A percentile compares a stretch with the other conserved stretches of the same genome.
These are phyloP conservation scores for Lamprotornis superbus DNA, from an alignment of 2,113 vertebrate genomes.

Conservation along the genomic window DNA sequence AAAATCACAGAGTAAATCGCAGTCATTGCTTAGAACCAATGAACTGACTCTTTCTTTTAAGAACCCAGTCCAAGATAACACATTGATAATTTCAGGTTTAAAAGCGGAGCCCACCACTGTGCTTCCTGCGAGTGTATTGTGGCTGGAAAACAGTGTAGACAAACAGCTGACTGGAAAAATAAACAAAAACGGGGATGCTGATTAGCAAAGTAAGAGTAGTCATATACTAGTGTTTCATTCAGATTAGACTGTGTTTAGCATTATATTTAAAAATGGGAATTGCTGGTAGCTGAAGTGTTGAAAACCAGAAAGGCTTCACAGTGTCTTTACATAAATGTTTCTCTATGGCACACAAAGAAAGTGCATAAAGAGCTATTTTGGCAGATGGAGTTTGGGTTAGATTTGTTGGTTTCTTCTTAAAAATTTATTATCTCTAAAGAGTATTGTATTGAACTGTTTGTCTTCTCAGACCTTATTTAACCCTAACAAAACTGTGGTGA, in stretches of 20 bases:
- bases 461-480: constrained; percentile 98
- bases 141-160: not conserved
- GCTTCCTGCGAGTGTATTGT: not conserved
- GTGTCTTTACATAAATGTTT: not conserved
- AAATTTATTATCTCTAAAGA: not conserved
- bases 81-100: not conserved
- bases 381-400: not conserved
- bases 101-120: not conserved
- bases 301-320: not conserved
- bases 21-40: not conserved
- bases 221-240: not conserved
- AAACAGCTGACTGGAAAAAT: not conserved
- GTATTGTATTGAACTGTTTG: not conserved
- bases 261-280: not conserved
- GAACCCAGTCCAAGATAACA: not conserved
- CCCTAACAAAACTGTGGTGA: constrained; percentile 99
- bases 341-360: not conserved
- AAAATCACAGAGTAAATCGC: not conserved
- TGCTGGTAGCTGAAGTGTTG: not conserved
- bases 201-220: not conserved
- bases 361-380: not conserved
- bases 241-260: not conserved
- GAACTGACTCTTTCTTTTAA: not conserved
- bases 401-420: not conserved
- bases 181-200: not conserved